These are phyloP conservation scores for Microchrysa polita DNA, from an alignment of 2,888 invertebrate genomes.

Conservation along the genomic window DNA sequence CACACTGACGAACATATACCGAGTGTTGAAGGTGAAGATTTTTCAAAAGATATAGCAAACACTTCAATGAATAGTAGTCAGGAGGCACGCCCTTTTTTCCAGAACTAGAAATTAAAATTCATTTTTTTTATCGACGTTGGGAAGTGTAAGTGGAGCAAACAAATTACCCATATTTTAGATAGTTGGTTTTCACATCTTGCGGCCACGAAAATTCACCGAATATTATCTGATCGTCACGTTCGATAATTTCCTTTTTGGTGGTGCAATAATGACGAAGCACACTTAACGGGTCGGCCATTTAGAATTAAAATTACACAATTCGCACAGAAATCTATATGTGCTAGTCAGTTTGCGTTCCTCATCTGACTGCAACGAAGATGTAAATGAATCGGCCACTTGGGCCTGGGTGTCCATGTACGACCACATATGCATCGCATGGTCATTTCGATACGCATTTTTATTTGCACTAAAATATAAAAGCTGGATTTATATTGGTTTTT, in stretches of 20 bases:
- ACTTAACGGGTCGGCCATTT: constrained; percentile 97
- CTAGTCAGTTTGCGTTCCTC: too few species aligned
- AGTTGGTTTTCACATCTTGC: constrained; percentile 97
- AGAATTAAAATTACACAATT: background rate
- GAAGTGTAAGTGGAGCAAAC: too few species aligned
- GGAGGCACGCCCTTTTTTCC: constrained; percentile 91
- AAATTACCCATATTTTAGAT: constrained; percentile 95
- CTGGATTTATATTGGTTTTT: too few species aligned
- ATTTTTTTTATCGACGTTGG: background rate
- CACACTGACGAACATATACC: constrained; percentile 96
- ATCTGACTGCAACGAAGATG: too few species aligned
- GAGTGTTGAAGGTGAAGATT: constrained; percentile 94
- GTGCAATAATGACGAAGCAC: constrained; percentile 96
- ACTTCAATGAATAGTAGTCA: constrained; percentile 98
- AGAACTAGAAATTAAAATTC: constrained; percentile 69
- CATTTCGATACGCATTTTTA: too few species aligned
- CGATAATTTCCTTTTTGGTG: constrained; percentile 96
- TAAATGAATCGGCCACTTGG: too few species aligned
- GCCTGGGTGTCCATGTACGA: too few species aligned
- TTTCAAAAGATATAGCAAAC: constrained; percentile 92
- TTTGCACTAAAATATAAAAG: too few species aligned
- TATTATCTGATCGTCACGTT: constrained; percentile 93
- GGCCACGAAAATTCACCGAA: constrained; percentile 99
- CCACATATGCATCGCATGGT: too few species aligned
- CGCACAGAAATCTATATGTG: too few species aligned